These are phyloP conservation scores for Luffia ferchaultella DNA, from an alignment of 2,888 invertebrate genomes.

Conservation along the genomic window DNA sequence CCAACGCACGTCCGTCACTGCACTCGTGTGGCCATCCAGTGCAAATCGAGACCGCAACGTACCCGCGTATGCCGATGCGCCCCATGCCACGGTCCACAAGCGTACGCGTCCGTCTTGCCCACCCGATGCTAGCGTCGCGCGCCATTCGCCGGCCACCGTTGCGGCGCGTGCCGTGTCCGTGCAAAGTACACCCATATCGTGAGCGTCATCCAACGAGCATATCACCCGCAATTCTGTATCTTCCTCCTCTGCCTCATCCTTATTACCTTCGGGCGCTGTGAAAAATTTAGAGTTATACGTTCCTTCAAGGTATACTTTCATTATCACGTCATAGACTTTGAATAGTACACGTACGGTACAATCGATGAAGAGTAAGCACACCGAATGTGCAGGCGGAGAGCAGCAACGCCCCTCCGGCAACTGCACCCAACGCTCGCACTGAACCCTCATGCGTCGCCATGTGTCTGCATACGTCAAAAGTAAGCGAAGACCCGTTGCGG, in stretches of 20 bases:
- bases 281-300: neutral
- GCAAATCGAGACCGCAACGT: neutral
- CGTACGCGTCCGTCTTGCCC: neutral
- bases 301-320: neutral
- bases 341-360: neutral
- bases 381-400: neutral
- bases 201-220: neutral
- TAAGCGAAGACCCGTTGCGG: neutral
- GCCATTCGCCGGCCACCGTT: neutral
- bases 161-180: neutral
- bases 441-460: neutral
- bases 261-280: neutral
- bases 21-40: neutral
- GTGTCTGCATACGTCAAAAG: neutral
- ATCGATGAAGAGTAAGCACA: neutral
- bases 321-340: neutral
- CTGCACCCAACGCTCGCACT: neutral
- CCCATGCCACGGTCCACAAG: neutral
- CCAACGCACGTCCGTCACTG: neutral
- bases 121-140: neutral
- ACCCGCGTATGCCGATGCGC: neutral
- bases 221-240: neutral
- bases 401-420: neutral
- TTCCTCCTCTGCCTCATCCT: neutral
- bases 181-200: neutral